These are phyloP conservation scores for Synodontis membranacea DNA, from an alignment of 2,113 vertebrate species.

Conservation along the genomic window DNA sequence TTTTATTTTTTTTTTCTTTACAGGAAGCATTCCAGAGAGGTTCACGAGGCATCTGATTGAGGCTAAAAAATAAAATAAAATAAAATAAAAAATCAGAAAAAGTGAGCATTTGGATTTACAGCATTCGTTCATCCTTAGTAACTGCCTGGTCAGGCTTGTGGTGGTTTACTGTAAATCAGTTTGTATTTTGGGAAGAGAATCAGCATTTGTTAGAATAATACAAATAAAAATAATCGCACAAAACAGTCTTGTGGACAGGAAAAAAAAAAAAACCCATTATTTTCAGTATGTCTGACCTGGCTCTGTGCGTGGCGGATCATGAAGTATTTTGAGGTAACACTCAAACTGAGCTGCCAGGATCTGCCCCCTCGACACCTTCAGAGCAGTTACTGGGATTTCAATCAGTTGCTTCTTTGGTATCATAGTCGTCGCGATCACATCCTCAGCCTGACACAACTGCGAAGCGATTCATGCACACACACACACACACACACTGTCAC, in stretches of 20 bases:
- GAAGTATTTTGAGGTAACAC: constrained; percentile 77
- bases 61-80: too few species aligned
- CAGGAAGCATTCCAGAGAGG: background rate
- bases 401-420: constrained; percentile 20
- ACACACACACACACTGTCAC: background rate
- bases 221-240: background rate
- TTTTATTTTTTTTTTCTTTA: background rate
- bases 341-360: constrained; percentile 78
- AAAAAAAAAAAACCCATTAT: too few species aligned
- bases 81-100: background rate
- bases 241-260: background rate
- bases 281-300: constrained; percentile 57
- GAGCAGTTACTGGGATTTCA: constrained; percentile 18
- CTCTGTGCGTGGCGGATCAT: constrained; percentile 61
- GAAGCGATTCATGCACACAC: constrained; percentile 15
- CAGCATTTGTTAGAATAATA: background rate
- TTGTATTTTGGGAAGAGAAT: background rate
- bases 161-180: background rate
- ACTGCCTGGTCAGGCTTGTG: background rate
- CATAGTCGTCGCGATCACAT: constrained; percentile 31
- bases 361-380: constrained; percentile 50
- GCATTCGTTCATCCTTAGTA: background rate
- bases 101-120: background rate
- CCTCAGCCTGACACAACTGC: constrained; percentile 62
- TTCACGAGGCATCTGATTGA: background rate